Conservation (phyloP, 1,140 invertebrate species). For the Ectropis grisescens region DNA sequence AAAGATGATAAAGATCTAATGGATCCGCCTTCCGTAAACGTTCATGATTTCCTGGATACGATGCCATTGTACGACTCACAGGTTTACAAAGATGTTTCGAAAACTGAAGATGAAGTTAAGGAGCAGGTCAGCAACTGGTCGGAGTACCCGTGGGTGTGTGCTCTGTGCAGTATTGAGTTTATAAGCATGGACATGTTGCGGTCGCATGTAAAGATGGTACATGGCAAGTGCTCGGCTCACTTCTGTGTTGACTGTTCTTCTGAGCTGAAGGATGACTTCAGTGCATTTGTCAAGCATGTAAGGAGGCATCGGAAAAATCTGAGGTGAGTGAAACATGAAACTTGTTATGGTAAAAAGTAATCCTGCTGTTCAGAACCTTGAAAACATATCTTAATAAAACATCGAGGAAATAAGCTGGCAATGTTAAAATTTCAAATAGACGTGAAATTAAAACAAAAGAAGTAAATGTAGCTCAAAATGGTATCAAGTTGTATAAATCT, state of each 20-base stretch:
- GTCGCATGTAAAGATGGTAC: conserved; percentile 15
- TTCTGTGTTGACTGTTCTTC: conserved; percentile 20
- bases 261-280: conserved; percentile 11
- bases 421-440: no score
- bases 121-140: conserved; percentile 14
- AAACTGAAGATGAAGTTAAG: conserved; percentile 8
- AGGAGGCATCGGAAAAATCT: conserved; percentile 18
- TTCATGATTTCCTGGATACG: background rate
- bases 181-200: conserved; percentile 14
- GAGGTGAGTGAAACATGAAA: no score
- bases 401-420: no score
- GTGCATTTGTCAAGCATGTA: conserved; percentile 17
- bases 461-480: no score
- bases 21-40: background rate
- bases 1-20: background rate
- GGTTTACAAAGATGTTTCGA: conserved; percentile 15
- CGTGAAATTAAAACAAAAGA: no score
- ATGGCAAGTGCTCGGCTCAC: conserved; percentile 19
- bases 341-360: no score
- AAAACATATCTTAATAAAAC: no score
- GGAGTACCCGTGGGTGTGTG: conserved; percentile 20
- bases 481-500: no score
- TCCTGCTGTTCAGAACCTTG: no score
- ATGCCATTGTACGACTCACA: background rate
- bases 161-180: conserved; percentile 19